Evolutionary conservation across 2,888 invertebrate genomes (phyloP), one percentile per base, ranked within the genome.

Genomic region (Tipula lateralis): DNA sequence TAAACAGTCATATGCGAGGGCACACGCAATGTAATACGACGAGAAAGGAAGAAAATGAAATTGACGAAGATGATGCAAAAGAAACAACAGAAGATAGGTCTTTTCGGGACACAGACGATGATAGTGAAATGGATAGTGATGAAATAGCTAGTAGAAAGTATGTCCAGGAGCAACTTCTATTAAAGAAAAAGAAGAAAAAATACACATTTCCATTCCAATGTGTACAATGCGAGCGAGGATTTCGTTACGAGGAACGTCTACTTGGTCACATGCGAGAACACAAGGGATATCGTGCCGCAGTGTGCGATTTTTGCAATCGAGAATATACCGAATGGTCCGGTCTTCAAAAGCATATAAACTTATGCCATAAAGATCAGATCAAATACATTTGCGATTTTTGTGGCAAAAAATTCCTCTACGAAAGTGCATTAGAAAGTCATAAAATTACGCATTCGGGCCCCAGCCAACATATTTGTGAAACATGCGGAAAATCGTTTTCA

Each of bases 241-340:
- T 84, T 84, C 16, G 29, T 0, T 84, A 84, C 7, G 29, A 84
- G 44, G 84, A 84, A 66, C 44, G 84, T n/a, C 19, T 84, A 30
- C 30, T 50, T 0, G 84, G 84, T 4, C 84, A 84, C 16, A 29
- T 84, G 29, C 29, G 84, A 9, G 84, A 44, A n/a, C 84, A 84
- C 16, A 50, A 84, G 30, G 84, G 84, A 16, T n/a, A 84, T 9
- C 16, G 44, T 5, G 84, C 66, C 12, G 84, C 84, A 0, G 84
- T 84, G 24, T 84, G 66, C 12, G 84, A 84, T 32, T 30, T 84
- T 84, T 84, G 84, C 12, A 16, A 29, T 30, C 44, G 84, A 5
- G 84, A 84, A 50, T 84, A 84, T n/a, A 30, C 84, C 13, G 50
- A 50, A 50, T 84, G 84, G 84, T 84, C 84, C 7, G 30, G 44